A percentile compares a stretch with the other conserved stretches of the same genome.
phyloP scores from a whole-genome alignment of 2,113 vertebrate genomes.

The Gadus macrocephalus region DNA sequence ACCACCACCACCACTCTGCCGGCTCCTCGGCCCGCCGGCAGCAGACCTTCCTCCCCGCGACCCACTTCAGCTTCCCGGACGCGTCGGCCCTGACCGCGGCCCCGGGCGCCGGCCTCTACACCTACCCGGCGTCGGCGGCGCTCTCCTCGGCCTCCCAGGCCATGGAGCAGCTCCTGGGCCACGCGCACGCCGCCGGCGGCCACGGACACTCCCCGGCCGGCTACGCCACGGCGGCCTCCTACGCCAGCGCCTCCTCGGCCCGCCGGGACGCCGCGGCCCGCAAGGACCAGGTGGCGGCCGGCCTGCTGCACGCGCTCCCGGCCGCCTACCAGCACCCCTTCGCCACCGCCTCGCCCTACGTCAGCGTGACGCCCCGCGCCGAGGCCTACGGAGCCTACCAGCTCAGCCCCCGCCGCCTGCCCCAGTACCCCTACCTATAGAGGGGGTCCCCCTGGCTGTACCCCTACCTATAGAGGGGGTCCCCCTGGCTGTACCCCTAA shows the following conservation, averaged over 20 bases:
- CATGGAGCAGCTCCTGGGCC: slow-evolving; percentile 90
- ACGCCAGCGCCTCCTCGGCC: slow-evolving; percentile 58
- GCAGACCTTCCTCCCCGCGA: slow-evolving; percentile 87
- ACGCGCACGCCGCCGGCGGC: slow-evolving; percentile 76
- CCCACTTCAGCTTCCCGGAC: slow-evolving; percentile 86
- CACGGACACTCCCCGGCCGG: slow-evolving; percentile 72
- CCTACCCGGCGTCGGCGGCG: slow-evolving; percentile 86
- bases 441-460: background rate
- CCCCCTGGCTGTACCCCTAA: too few relatives aligned
- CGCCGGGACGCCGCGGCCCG: slow-evolving; percentile 69
- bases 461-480: too few relatives aligned
- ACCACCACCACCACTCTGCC: slow-evolving; percentile 50
- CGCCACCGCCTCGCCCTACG: slow-evolving; percentile 84
- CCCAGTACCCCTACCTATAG: slow-evolving; percentile 94
- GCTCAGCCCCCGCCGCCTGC: slow-evolving; percentile 91
- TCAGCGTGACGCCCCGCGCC: slow-evolving; percentile 88
- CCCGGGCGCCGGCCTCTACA: slow-evolving; percentile 79
- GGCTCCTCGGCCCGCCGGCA: slow-evolving; percentile 80
- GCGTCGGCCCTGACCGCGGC: slow-evolving; percentile 77
- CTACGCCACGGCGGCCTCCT: slow-evolving; percentile 77
- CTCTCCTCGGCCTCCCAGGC: slow-evolving; percentile 89
- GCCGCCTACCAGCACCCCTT: slow-evolving; percentile 95
- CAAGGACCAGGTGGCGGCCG: slow-evolving; percentile 78
- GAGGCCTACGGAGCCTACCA: slow-evolving; percentile 95
- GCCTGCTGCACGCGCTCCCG: slow-evolving; percentile 87